phyloP scores from a whole-genome alignment of 2,113 vertebrate genomes.

The human region GRCh38 chr4:158345001-158345500 shows the following conservation, averaged over 20 bases:
- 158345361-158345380: neutral
- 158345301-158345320: neutral
- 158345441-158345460: neutral
- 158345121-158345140: neutral
- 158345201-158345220: neutral
- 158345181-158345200: neutral
- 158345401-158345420: neutral
- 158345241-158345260: neutral
- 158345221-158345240: neutral
- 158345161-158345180: neutral
- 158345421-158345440: neutral
- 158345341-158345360: neutral
- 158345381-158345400: neutral
- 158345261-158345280: slow-evolving; percentile 10
- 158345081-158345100: neutral
- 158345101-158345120: slow-evolving; percentile 1
- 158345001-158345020: slow-evolving; percentile 25
- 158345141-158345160: slow-evolving; percentile 2
- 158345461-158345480: neutral
- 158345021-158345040: neutral
- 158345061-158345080: neutral
- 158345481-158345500: neutral
- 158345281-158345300: neutral
- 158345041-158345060: neutral
- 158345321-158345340: neutral